Evolutionary conservation across 2,888 invertebrate genomes (phyloP).

Genomic region (Trichacis sp.): DNA sequence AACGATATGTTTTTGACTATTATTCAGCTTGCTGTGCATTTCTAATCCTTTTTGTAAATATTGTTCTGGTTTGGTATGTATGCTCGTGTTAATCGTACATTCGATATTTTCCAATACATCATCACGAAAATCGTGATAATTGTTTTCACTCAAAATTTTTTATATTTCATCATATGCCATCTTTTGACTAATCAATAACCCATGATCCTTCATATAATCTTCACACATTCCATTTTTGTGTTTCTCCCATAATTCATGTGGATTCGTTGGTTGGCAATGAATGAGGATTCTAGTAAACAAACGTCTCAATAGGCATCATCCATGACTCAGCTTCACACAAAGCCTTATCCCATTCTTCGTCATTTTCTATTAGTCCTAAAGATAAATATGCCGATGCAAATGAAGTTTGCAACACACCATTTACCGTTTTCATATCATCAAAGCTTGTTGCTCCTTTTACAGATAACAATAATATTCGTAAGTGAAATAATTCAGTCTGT

Average conservation of each 20-base stretch:
- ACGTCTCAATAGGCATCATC: conserved; percentile 50
- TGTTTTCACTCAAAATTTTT: conserved; percentile 18
- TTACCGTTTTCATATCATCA: conserved; percentile 46
- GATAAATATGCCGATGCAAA: conserved; percentile 25
- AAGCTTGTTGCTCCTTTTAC: conserved; percentile 48
- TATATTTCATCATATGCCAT: conserved; percentile 32
- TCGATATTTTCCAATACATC: not conserved
- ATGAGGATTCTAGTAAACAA: too few relatives aligned
- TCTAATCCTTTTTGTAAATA: conserved; percentile 15
- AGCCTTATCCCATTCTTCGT: conserved; percentile 20
- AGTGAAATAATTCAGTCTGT: conserved; percentile 49
- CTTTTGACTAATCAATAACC: conserved; percentile 12
- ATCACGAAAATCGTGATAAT: conserved; percentile 26
- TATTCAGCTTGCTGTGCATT: conserved; percentile 34
- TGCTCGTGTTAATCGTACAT: not conserved
- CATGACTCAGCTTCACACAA: conserved; percentile 25
- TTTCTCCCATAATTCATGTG: conserved; percentile 35
- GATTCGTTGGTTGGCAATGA: too few relatives aligned
- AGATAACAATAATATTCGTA: conserved; percentile 47
- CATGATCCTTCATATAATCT: conserved; percentile 25
- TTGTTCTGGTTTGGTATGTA: not conserved
- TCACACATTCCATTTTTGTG: conserved; percentile 43
- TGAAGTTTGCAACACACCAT: conserved; percentile 44
- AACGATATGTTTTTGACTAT: conserved; percentile 37
- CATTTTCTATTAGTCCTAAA: conserved; percentile 22